Conservation (phyloP, 1,140 invertebrate genomes). For the Monochamus saltuarius region DNA sequence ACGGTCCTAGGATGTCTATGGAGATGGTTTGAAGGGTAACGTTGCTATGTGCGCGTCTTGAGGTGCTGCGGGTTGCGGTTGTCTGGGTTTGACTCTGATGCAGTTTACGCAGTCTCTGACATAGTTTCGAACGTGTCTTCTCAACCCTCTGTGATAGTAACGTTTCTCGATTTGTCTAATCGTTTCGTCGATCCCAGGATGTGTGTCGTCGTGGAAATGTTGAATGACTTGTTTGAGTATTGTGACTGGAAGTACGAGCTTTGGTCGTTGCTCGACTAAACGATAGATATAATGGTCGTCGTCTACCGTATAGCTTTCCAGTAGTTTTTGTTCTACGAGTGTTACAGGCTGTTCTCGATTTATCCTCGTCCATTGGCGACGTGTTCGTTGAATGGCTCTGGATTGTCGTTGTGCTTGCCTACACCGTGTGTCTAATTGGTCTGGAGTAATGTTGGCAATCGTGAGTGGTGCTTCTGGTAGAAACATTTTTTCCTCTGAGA, state of each 20-base stretch:
- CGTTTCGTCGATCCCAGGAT: too few relatives aligned
- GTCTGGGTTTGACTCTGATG: neutral
- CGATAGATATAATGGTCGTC: too few relatives aligned
- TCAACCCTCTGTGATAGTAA: neutral
- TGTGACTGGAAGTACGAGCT: too few relatives aligned
- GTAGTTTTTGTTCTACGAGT: too few relatives aligned
- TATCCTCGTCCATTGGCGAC: neutral
- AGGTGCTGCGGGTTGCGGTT: neutral
- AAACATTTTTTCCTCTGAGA: neutral
- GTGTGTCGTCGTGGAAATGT: too few relatives aligned
- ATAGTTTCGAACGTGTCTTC: neutral
- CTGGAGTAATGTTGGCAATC: neutral
- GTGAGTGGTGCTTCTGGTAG: neutral
- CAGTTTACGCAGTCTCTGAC: neutral
- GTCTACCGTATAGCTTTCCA: too few relatives aligned
- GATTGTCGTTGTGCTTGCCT: neutral
- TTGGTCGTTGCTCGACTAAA: too few relatives aligned
- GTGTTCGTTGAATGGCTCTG: neutral
- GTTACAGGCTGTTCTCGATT: neutral
- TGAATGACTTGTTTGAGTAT: too few relatives aligned
- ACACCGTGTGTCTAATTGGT: neutral
- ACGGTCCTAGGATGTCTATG: conserved; percentile 1
- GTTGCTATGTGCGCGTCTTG: neutral
- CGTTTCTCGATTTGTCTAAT: neutral
- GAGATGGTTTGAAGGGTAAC: conserved; percentile 29